Evolutionary conservation across 2,113 vertebrate species (phyloP).

Genomic region (Poeciliopsis occidentalis): DNA sequence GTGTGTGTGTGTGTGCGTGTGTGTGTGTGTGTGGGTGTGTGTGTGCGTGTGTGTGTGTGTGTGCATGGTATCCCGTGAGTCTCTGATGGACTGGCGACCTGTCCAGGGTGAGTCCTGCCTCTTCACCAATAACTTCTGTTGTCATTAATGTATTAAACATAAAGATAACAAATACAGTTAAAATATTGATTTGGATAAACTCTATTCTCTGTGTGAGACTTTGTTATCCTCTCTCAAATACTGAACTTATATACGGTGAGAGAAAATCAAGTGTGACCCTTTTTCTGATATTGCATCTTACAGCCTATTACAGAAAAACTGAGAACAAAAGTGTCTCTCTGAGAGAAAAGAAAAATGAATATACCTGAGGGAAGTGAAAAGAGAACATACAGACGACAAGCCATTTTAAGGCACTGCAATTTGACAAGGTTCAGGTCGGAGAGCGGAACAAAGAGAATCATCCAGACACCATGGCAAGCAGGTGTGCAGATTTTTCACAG

Average conservation of each 20-base stretch:
- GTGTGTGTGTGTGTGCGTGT: too few species aligned
- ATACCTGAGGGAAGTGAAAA: slow-evolving; percentile 31
- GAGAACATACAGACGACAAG: slow-evolving; percentile 28
- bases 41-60: too few species aligned
- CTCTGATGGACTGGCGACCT: too few species aligned
- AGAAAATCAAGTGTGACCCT: background rate
- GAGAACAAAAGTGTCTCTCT: slow-evolving; percentile 44
- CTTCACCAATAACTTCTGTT: too few species aligned
- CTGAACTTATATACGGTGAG: background rate
- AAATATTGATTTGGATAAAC: background rate
- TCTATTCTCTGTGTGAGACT: background rate
- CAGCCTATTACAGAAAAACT: slow-evolving; percentile 25
- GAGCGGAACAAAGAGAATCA: slow-evolving; percentile 25
- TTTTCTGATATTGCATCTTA: slow-evolving; percentile 19
- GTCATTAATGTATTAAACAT: background rate
- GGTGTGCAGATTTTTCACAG: slow-evolving; percentile 27
- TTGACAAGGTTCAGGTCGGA: slow-evolving; percentile 50
- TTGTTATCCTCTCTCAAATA: background rate
- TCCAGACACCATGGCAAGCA: slow-evolving; percentile 31
- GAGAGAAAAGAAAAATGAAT: slow-evolving; percentile 58
- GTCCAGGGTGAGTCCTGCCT: too few species aligned
- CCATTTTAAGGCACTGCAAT: slow-evolving; percentile 43
- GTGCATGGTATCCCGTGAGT: too few species aligned
- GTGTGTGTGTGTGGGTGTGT: too few species aligned
- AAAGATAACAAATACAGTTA: background rate